A percentile compares a stretch with the other conserved stretches of the same genome.
Evolutionary conservation across 2,113 vertebrate species (phyloP).

Genomic region (Heptranchias perlo): DNA sequence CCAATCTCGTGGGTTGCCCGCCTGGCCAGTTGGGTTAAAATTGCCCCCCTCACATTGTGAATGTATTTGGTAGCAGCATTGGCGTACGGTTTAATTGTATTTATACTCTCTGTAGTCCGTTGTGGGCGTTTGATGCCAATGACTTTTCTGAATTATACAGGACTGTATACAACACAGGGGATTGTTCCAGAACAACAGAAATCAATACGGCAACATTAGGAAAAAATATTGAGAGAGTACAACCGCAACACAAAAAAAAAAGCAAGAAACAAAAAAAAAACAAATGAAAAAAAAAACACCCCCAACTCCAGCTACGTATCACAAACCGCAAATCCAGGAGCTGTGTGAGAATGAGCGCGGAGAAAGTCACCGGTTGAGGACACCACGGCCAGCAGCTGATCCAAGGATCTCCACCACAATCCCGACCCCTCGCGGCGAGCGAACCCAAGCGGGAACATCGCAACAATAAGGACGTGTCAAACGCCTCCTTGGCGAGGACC

Average conservation of each 20-base stretch:
- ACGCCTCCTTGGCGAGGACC: not conserved
- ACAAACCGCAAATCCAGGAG: not conserved
- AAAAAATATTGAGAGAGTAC: not conserved
- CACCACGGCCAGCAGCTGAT: not conserved
- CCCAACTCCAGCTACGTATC: not conserved
- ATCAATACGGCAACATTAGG: not conserved
- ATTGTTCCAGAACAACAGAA: not conserved
- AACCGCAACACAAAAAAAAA: not conserved
- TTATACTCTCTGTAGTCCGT: not conserved
- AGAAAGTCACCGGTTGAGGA: not conserved
- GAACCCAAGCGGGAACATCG: not conserved
- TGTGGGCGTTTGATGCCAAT: not conserved
- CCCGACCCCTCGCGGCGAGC: not conserved
- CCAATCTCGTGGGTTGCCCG: too few relatives aligned
- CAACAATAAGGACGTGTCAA: not conserved
- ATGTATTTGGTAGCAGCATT: too few relatives aligned
- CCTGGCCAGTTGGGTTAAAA: too few relatives aligned
- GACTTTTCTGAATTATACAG: constrained; percentile 19
- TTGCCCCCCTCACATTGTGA: too few relatives aligned
- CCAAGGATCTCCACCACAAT: not conserved
- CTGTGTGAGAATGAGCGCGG: not conserved
- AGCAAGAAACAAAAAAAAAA: not conserved
- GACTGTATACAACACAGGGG: not conserved
- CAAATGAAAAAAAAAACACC: not conserved
- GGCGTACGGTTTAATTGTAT: too few relatives aligned